A percentile compares a stretch with the other conserved stretches of the same genome.
Conservation (phyloP, 2,113 vertebrate species). For the Atlantisia rogersi region DNA sequence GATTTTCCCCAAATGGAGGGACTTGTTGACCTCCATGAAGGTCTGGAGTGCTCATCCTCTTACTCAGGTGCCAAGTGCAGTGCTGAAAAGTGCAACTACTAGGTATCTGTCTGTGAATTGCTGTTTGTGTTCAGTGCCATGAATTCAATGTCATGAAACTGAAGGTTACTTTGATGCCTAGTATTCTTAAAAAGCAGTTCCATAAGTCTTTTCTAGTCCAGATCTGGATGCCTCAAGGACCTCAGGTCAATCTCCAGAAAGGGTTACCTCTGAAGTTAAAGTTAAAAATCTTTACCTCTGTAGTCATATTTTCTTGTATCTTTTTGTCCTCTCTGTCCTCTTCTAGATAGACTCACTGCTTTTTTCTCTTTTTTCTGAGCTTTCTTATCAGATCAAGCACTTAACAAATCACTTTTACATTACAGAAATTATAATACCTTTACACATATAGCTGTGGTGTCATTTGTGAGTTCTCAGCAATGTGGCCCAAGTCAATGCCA, state of each 20-base stretch:
- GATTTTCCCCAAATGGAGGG: neutral
- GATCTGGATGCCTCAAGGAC: neutral
- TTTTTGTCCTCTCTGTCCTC: neutral
- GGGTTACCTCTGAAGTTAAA: neutral
- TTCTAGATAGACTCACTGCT: neutral
- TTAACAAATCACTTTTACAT: neutral
- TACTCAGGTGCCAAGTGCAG: rapidly evolving
- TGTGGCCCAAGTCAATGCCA: neutral
- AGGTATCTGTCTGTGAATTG: neutral
- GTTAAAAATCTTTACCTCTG: neutral
- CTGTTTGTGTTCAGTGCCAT: neutral
- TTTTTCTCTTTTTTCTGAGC: neutral
- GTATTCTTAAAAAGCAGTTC: neutral
- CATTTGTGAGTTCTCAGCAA: neutral
- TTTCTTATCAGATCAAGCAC: neutral
- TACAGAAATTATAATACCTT: neutral
- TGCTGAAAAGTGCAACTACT: neutral
- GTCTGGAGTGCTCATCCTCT: neutral
- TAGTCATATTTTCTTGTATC: neutral
- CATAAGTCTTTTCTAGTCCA: neutral
- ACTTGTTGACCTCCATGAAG: neutral
- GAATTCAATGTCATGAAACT: neutral
- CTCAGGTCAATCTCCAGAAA: neutral
- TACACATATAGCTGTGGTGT: neutral
- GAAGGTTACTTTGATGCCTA: neutral